Conservation (phyloP, 1,140 invertebrate genomes). For the Philopotamus ludificatus region DNA sequence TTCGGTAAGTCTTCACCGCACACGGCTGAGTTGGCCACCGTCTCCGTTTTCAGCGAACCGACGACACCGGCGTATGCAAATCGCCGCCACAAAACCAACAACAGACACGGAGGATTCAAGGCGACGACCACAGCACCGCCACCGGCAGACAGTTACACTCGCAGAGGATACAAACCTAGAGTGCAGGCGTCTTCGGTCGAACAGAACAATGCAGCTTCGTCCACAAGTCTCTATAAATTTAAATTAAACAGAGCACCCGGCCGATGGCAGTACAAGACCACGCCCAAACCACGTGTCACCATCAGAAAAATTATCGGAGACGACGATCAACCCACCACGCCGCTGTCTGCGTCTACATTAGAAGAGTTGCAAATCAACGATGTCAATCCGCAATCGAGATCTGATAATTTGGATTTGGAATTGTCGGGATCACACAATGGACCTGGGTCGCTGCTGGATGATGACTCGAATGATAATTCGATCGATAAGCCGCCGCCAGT, state of each 20-base stretch:
- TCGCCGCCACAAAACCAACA: slow-evolving; percentile 50
- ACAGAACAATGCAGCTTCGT: slow-evolving; percentile 47
- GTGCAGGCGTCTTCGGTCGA: slow-evolving; percentile 59
- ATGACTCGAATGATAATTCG: slow-evolving; percentile 61
- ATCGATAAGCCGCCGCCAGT: slow-evolving; percentile 63
- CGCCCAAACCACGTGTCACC: slow-evolving; percentile 78
- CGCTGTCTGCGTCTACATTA: slow-evolving; percentile 48
- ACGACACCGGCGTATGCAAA: slow-evolving; percentile 50
- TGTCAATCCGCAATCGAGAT: slow-evolving; percentile 48
- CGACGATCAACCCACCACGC: slow-evolving; percentile 54
- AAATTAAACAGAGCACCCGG: slow-evolving; percentile 75
- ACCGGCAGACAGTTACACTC: slow-evolving; percentile 51
- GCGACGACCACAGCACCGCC: slow-evolving; percentile 45
- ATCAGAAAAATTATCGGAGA: slow-evolving; percentile 71
- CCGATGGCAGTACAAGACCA: slow-evolving; percentile 85
- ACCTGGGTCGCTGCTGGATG: slow-evolving; percentile 59
- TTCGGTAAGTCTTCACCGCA: slow-evolving; percentile 52
- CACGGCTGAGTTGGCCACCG: slow-evolving; percentile 58
- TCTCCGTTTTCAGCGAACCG: slow-evolving; percentile 65
- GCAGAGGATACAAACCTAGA: slow-evolving; percentile 62
- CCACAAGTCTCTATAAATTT: slow-evolving; percentile 68
- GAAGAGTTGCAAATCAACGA: slow-evolving; percentile 51
- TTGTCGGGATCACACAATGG: slow-evolving; percentile 66
- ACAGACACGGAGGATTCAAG: slow-evolving; percentile 48
- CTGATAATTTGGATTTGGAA: slow-evolving; percentile 65